Evolutionary conservation across 1,140 invertebrate species (phyloP).

Genomic region (Penaeus vannamei): DNA sequence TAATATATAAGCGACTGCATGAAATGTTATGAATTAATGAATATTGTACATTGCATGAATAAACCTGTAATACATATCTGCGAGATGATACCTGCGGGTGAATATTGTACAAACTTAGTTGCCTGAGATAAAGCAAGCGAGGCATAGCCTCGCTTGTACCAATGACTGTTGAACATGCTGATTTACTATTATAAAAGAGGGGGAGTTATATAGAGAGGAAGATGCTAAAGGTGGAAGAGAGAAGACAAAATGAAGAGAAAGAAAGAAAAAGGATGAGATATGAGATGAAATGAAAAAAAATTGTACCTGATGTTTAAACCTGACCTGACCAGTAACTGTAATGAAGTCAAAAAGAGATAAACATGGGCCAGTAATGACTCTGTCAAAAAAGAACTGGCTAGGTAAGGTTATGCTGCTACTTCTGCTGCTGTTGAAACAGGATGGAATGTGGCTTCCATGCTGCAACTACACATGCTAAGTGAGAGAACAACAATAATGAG

Average conservation of each 20-base stretch:
- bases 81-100: constrained; percentile 44
- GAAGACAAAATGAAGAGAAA: background rate
- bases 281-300: constrained; percentile 32
- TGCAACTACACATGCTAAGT: constrained; percentile 32
- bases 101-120: constrained; percentile 63
- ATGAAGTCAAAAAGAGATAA: constrained; percentile 57
- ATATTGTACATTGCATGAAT: constrained; percentile 56
- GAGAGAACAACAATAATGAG: constrained; percentile 36
- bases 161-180: constrained; percentile 60
- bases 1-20: constrained; percentile 55
- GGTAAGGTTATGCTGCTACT: constrained; percentile 47
- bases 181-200: constrained; percentile 13
- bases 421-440: constrained; percentile 39
- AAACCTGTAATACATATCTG: constrained; percentile 58
- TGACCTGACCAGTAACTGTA: constrained; percentile 64
- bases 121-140: constrained; percentile 57
- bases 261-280: constrained; percentile 50
- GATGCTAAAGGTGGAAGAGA: no score
- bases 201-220: no score
- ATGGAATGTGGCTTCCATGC: constrained; percentile 54
- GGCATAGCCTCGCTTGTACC: constrained; percentile 45
- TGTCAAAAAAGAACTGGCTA: constrained; percentile 36
- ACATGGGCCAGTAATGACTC: background rate
- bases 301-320: constrained; percentile 62
- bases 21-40: constrained; percentile 47